These are phyloP conservation scores for Cariama cristata DNA, from an alignment of 2,113 vertebrate species.

Conservation along the genomic window DNA sequence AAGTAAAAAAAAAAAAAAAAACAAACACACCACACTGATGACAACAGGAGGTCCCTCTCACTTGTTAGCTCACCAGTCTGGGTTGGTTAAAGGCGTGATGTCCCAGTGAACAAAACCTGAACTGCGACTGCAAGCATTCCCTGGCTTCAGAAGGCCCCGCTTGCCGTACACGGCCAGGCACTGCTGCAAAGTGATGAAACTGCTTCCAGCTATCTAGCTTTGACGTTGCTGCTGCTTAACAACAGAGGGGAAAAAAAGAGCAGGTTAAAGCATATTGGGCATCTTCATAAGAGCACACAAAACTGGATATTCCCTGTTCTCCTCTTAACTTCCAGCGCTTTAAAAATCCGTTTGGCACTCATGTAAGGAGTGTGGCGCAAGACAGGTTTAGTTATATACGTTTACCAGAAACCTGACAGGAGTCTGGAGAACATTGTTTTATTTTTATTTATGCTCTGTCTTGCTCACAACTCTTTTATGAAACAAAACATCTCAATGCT, in stretches of 20 bases:
- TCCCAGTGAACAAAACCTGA: slow-evolving; percentile 58
- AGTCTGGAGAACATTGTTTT: neutral
- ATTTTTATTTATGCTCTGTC: neutral
- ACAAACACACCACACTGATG: neutral
- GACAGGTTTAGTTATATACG: neutral
- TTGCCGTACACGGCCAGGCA: slow-evolving; percentile 51
- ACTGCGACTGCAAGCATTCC: slow-evolving; percentile 62
- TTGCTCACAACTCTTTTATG: neutral
- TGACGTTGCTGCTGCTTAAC: neutral
- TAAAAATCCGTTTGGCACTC: neutral
- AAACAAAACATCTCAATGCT: neutral
- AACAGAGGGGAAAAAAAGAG: neutral
- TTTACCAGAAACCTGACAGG: neutral
- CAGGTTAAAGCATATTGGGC: neutral
- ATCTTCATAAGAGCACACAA: neutral
- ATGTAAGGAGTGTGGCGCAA: neutral
- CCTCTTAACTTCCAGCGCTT: neutral
- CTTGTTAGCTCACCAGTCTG: slow-evolving; percentile 60
- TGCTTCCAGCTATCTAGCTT: slow-evolving; percentile 77
- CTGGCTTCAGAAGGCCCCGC: slow-evolving; percentile 68
- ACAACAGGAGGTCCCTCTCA: slow-evolving; percentile 71
- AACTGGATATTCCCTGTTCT: neutral
- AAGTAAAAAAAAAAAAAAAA: slow-evolving; percentile 61
- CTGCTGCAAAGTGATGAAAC: slow-evolving; percentile 83
- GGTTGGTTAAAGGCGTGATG: slow-evolving; percentile 59